These are phyloP conservation scores for Peromyscus polionotus DNA, from an alignment of 2,113 vertebrate genomes.

Conservation along the genomic window DNA sequence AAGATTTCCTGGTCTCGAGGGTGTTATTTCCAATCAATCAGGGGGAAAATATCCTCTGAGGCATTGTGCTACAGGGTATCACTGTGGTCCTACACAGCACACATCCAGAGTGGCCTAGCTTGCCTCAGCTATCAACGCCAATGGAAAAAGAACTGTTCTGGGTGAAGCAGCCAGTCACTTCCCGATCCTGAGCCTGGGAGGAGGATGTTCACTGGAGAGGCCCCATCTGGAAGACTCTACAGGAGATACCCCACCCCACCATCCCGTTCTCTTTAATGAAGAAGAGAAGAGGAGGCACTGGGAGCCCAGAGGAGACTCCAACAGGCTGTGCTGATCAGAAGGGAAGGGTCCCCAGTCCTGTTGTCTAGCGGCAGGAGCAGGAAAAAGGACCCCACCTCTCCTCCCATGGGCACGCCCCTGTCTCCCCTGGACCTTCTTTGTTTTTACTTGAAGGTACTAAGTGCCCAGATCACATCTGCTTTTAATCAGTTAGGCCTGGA, in stretches of 20 bases:
- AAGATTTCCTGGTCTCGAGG: background rate
- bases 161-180: background rate
- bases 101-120: background rate
- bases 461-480: background rate
- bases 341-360: background rate
- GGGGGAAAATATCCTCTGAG: background rate
- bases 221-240: background rate
- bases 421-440: background rate
- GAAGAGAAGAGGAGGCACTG: background rate
- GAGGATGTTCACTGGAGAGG: background rate
- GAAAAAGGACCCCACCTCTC: background rate
- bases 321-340: background rate
- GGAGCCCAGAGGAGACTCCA: background rate
- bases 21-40: background rate
- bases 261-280: background rate
- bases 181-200: background rate
- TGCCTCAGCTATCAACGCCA: background rate
- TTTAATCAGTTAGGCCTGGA: background rate
- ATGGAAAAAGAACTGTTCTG: background rate
- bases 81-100: background rate
- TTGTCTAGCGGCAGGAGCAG: background rate
- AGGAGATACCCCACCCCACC: background rate
- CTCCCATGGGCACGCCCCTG: background rate
- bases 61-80: background rate
- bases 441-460: background rate